Evolutionary conservation across 2,797 vertebrate species (phyloP).

Genomic region (Adelosebastes latens): DNA sequence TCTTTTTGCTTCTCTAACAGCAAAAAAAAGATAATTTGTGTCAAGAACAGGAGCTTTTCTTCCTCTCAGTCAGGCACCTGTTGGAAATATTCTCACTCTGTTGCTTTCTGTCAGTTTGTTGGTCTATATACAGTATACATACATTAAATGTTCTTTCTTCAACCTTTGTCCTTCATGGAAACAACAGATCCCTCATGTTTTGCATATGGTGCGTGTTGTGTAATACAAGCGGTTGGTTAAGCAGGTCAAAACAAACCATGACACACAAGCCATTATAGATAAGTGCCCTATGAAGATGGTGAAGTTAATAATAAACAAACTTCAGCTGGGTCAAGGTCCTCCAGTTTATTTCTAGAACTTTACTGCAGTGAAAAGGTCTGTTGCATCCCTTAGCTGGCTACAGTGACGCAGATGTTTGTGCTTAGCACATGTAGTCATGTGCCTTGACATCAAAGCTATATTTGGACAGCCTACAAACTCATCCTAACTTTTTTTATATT

Average conservation of each 20-base stretch:
- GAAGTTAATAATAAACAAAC: slow-evolving; percentile 52
- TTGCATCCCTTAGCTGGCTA: not conserved
- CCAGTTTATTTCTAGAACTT: slow-evolving; percentile 4
- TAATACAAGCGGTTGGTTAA: not conserved
- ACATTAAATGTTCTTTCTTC: not conserved
- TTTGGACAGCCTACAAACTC: not conserved
- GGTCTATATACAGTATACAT: not conserved
- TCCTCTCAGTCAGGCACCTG: slow-evolving; percentile 1
- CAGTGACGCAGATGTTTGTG: not conserved
- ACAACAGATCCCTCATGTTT: not conserved
- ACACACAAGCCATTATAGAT: slow-evolving; percentile 2
- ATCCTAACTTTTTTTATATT: not conserved
- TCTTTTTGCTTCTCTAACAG: slow-evolving; percentile 1
- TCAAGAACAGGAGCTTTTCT: not conserved
- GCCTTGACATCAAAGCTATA: not conserved
- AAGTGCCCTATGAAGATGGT: slow-evolving; percentile 1
- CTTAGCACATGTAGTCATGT: not conserved
- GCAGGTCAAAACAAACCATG: slow-evolving; percentile 29
- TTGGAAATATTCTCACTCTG: not conserved
- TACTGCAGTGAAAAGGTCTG: slow-evolving; percentile 1
- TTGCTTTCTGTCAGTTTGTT: not conserved
- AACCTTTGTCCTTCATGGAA: not conserved
- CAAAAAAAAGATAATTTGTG: not conserved
- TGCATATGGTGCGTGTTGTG: not conserved
- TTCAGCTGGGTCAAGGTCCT: slow-evolving; percentile 44